A percentile compares a stretch with the other conserved stretches of the same genome.
These are phyloP conservation scores for Tribolium castaneum DNA, from an alignment of 1,140 invertebrate species.

Conservation along the genomic window DNA sequence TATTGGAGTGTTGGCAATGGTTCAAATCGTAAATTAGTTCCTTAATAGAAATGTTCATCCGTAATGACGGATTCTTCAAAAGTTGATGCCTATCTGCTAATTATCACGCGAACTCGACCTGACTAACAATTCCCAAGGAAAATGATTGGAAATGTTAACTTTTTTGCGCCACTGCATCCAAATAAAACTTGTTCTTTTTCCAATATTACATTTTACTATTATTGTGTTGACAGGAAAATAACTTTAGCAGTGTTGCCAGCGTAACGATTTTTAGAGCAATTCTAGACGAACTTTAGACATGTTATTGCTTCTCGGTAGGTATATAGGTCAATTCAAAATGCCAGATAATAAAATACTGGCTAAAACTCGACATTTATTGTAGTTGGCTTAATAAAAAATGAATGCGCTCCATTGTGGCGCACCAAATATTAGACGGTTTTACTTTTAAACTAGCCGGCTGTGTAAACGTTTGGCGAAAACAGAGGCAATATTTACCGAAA, in stretches of 20 bases:
- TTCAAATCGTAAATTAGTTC: slow-evolving; percentile 34
- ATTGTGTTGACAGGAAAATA: background rate
- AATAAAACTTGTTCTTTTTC: background rate
- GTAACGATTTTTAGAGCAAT: background rate
- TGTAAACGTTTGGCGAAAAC: background rate
- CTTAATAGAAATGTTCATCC: slow-evolving; percentile 33
- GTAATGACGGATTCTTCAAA: slow-evolving; percentile 26
- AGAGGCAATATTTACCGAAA: slow-evolving; percentile 12
- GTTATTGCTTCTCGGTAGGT: background rate
- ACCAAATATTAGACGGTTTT: too few species aligned
- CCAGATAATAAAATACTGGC: background rate
- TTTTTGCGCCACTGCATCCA: background rate
- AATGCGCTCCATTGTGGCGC: background rate
- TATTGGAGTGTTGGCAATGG: slow-evolving; percentile 15
- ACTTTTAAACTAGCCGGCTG: too few species aligned
- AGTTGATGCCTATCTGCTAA: slow-evolving; percentile 11
- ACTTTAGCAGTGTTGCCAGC: background rate
- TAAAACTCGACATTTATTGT: background rate
- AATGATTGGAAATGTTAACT: background rate
- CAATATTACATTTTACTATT: background rate
- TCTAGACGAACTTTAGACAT: background rate
- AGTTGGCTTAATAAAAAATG: background rate
- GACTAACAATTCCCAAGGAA: too few species aligned
- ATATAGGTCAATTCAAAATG: background rate
- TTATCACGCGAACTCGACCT: background rate